phyloP scores from a whole-genome alignment of 2,888 invertebrate genomes.

The Microplitis manilae region DNA sequence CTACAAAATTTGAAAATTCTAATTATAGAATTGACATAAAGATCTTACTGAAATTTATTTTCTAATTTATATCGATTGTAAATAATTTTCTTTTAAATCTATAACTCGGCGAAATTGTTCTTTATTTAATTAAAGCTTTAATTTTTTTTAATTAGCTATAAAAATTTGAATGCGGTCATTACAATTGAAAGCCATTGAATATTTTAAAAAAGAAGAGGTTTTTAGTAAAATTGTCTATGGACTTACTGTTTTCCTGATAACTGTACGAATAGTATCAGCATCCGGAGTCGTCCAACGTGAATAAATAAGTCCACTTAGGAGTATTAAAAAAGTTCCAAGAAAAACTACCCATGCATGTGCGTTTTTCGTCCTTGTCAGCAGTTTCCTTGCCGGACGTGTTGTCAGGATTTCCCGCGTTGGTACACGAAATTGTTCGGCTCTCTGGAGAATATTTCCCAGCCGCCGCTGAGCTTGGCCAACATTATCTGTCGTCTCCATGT shows the following conservation, averaged over 20 bases:
- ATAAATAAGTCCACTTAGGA: conserved; percentile 61
- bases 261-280: conserved; percentile 65
- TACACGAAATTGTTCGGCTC: conserved; percentile 63
- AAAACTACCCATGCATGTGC: conserved; percentile 60
- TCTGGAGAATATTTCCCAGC: conserved; percentile 61
- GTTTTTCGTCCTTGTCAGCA: conserved; percentile 62
- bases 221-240: background rate
- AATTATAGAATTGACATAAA: no score
- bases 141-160: no score
- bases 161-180: no score
- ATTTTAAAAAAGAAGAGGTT: no score
- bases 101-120: no score
- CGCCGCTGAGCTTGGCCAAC: conserved; percentile 64
- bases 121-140: no score
- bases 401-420: conserved; percentile 60
- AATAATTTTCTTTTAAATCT: no score
- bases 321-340: conserved; percentile 58
- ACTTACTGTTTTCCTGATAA: conserved; percentile 65
- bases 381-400: conserved; percentile 62
- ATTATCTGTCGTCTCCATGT: conserved; percentile 59
- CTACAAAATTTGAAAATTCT: no score
- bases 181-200: no score
- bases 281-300: conserved; percentile 66
- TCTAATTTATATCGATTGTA: no score
- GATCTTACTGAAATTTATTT: no score